These are phyloP conservation scores for Melinopterus prodromus DNA, from an alignment of 2,888 invertebrate genomes.

Conservation along the genomic window DNA sequence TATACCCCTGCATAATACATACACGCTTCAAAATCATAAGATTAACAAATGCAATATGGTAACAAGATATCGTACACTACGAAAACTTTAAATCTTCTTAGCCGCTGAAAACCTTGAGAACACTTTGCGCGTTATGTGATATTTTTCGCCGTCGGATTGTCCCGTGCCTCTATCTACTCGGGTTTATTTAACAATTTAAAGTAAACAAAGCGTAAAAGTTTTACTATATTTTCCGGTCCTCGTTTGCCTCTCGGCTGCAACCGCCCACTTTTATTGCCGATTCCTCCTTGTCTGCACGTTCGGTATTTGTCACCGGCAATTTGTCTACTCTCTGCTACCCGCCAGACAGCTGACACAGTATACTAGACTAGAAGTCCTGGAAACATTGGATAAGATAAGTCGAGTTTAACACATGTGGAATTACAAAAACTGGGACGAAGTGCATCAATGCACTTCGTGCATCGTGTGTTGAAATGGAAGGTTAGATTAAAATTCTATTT, in stretches of 20 bases:
- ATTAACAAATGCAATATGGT: too few species aligned
- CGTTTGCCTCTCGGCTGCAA: neutral
- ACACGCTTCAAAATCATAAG: neutral
- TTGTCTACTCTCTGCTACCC: neutral
- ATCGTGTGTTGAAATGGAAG: too few species aligned
- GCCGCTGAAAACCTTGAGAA: neutral
- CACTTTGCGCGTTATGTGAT: neutral
- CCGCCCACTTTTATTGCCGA: neutral
- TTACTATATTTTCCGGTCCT: neutral
- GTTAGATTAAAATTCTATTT: too few species aligned
- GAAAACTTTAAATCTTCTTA: neutral
- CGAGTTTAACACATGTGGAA: neutral
- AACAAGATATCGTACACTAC: neutral
- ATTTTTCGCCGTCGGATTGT: neutral
- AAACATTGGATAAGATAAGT: neutral
- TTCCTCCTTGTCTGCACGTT: neutral
- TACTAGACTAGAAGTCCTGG: neutral
- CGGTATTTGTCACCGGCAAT: neutral
- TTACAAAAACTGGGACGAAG: neutral
- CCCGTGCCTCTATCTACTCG: neutral
- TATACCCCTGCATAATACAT: neutral
- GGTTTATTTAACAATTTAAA: neutral
- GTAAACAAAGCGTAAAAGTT: neutral
- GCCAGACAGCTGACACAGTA: neutral
- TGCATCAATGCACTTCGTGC: too few species aligned